Evolutionary conservation across 2,888 invertebrate genomes (phyloP), one percentile per base, ranked within the genome.

Genomic region (Drosophila yooni): DNA sequence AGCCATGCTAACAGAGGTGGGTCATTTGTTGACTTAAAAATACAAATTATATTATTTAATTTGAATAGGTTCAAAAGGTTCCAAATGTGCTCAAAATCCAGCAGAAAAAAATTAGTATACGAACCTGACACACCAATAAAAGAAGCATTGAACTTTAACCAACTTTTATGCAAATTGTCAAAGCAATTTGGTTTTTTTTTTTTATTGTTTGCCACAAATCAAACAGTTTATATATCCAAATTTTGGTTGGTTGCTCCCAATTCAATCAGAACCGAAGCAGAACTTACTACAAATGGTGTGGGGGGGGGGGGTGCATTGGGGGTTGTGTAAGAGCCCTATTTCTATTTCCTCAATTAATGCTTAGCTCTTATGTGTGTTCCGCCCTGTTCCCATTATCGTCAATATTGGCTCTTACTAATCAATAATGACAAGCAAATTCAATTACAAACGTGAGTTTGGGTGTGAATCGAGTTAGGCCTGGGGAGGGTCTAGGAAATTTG

Each of bases 371-470:
- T 74, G 61, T 62, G 11, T 51, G 29, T 34, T 18, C 34, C 53
- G 33, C 63, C 68, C 65, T 78, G 50, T 78, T 59, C 52, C 34
- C 21, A 29, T 56, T 33, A 46, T 56, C 27, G 51, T 48, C 46
- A 25, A 50, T 54, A 52, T 68, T 46, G 51, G 27, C 31, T 60
- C 33, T 1, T 68, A 48, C 53, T 77, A 85, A 85, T 85, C 84
- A 89, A 85, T 85, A 85, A 65, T 74, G 70, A 70, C 70, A 74
- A 66, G 53, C 68, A 70, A 81, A 74, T 79, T 74, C 34, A 82
- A 79, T 74, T 74, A 79, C 65, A 59, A 62, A 29, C 36, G 40
- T 10, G 18, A 33, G 50, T 57, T 76, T 40, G 58, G 60, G 33
- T 46, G 48, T 46, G 18, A 58, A 34, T 54, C 15, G 21, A 51